These are phyloP conservation scores for Tipula vernalis DNA, from an alignment of 2,888 invertebrate species.

Conservation along the genomic window DNA sequence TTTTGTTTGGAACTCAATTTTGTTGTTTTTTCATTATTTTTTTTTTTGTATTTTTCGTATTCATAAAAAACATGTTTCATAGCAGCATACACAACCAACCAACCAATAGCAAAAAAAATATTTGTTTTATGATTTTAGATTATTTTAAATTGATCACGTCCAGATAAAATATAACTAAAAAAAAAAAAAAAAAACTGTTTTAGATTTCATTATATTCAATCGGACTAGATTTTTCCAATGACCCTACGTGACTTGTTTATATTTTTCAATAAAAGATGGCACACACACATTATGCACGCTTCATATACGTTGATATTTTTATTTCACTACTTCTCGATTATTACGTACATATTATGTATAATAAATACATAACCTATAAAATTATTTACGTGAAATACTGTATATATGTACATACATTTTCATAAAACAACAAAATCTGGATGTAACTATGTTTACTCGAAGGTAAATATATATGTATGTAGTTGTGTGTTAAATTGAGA, in stretches of 20 bases:
- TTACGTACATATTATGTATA: too few species aligned
- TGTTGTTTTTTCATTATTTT: background rate
- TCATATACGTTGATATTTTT: background rate
- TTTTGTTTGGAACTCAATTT: background rate
- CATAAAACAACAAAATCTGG: too few species aligned
- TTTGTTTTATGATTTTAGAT: constrained; percentile 4
- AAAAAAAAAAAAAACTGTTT: background rate
- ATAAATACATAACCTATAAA: too few species aligned
- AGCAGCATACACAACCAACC: background rate
- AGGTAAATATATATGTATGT: too few species aligned
- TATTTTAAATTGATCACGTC: constrained; percentile 4
- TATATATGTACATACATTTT: too few species aligned
- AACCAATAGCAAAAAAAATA: background rate
- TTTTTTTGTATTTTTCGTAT: background rate
- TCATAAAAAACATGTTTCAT: background rate
- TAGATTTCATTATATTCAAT: constrained; percentile 4
- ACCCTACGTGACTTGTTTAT: constrained; percentile 4
- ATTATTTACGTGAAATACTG: too few species aligned
- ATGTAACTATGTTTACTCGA: too few species aligned
- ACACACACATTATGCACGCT: background rate
- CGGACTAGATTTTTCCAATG: background rate
- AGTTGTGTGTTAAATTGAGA: too few species aligned
- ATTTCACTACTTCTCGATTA: background rate
- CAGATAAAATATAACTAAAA: background rate
- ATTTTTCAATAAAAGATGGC: background rate